Evolutionary conservation across 1,140 invertebrate genomes (phyloP).

Genomic region (Sminthurinus signatus): DNA sequence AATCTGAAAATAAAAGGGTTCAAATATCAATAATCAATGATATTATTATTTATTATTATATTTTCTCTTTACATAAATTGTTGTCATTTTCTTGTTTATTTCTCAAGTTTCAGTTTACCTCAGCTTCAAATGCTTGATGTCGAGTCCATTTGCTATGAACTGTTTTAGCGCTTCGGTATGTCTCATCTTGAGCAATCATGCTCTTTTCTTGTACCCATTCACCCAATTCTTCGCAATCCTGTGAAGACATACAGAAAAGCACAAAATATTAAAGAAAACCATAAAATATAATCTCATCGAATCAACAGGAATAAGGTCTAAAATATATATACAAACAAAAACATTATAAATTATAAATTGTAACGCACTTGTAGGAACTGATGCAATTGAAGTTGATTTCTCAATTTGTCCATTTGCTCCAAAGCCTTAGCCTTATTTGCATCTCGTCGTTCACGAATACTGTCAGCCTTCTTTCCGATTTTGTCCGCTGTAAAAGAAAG

Average conservation of each 20-base stretch:
- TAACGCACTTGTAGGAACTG: constrained; percentile 86
- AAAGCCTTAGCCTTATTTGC: constrained; percentile 85
- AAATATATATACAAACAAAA: too few relatives aligned
- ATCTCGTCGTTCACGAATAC: constrained; percentile 80
- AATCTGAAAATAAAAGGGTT: too few relatives aligned
- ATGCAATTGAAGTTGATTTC: constrained; percentile 88
- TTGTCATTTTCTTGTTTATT: too few relatives aligned
- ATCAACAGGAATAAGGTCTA: too few relatives aligned
- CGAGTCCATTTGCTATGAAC: constrained; percentile 99
- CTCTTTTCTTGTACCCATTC: constrained; percentile 99
- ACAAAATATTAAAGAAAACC: too few relatives aligned
- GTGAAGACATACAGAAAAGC: constrained; percentile 43
- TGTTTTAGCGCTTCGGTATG: constrained; percentile 94
- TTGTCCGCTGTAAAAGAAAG: constrained; percentile 72
- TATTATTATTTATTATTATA: too few relatives aligned
- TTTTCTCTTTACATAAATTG: too few relatives aligned
- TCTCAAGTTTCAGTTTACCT: too few relatives aligned
- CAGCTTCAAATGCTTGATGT: constrained; percentile 96
- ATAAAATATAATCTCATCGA: too few relatives aligned
- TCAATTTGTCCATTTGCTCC: constrained; percentile 85
- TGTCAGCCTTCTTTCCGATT: constrained; percentile 92
- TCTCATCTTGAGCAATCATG: constrained; percentile 96
- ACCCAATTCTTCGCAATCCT: constrained; percentile 86
- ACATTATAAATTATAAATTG: too few relatives aligned
- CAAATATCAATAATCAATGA: too few relatives aligned